phyloP scores from a whole-genome alignment of 2,888 invertebrate genomes.

The Brachypalpus laphriformis region DNA sequence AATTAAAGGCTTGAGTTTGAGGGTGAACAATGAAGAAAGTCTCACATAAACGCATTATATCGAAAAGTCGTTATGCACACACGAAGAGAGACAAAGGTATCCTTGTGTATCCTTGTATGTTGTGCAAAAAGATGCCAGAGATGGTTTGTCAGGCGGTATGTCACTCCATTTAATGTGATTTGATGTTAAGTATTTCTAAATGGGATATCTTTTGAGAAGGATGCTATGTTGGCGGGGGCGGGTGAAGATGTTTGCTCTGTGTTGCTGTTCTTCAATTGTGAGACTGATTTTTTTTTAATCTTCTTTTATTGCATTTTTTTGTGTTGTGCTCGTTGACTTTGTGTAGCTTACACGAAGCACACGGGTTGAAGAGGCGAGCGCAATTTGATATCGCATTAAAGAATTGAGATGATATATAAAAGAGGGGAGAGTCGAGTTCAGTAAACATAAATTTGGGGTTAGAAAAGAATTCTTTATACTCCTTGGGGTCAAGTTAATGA shows the following conservation, averaged over 20 bases:
- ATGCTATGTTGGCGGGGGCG: slow-evolving; percentile 7
- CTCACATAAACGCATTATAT: slow-evolving; percentile 70
- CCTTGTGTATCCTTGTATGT: background rate
- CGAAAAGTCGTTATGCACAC: slow-evolving; percentile 67
- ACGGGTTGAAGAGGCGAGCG: background rate
- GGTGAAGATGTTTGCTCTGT: slow-evolving; percentile 21
- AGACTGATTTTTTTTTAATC: slow-evolving; percentile 58
- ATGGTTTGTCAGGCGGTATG: slow-evolving; percentile 53
- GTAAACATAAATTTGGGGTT: slow-evolving; percentile 1
- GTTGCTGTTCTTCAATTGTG: slow-evolving; percentile 41
- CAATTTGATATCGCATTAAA: slow-evolving; percentile 10
- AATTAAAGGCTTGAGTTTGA: background rate
- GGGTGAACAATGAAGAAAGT: slow-evolving; percentile 40
- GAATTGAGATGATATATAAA: background rate
- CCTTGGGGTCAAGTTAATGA: slow-evolving; percentile 22
- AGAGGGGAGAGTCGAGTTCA: background rate
- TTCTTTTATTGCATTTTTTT: slow-evolving; percentile 67
- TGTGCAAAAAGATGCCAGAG: slow-evolving; percentile 48
- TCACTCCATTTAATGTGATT: slow-evolving; percentile 71
- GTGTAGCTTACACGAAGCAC: slow-evolving; percentile 1
- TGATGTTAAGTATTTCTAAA: slow-evolving; percentile 71
- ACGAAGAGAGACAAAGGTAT: slow-evolving; percentile 52
- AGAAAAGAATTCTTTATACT: background rate
- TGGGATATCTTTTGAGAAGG: slow-evolving; percentile 62
- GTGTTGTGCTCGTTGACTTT: slow-evolving; percentile 10